Percentiles rank a stretch among this genome's conserved stretches.
Evolutionary conservation across 2,113 vertebrate genomes (phyloP).

Genomic region (Macrotus californicus): DNA sequence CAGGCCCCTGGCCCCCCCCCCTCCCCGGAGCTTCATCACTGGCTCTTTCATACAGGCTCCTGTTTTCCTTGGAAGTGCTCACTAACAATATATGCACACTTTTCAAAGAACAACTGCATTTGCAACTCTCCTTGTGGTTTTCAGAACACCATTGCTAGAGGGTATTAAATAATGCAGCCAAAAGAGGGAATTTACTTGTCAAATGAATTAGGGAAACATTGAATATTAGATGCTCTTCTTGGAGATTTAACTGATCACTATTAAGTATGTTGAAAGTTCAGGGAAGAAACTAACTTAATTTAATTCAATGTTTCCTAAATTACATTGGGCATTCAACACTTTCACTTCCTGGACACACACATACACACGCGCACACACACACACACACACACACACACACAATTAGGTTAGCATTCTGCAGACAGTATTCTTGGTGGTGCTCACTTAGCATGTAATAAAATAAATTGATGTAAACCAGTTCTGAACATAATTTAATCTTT

Average conservation of each 20-base stretch:
- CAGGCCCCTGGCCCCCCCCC: not conserved
- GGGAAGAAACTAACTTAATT: not conserved
- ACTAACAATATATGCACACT: not conserved
- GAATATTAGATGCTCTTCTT: not conserved
- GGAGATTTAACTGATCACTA: not conserved
- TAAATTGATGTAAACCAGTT: not conserved
- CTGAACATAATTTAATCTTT: slow-evolving; percentile 25
- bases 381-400: not conserved
- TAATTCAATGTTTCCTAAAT: not conserved
- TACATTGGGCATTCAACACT: not conserved
- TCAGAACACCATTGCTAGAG: not conserved
- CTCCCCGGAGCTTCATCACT: not conserved
- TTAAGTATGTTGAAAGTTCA: not conserved
- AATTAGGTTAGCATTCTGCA: not conserved
- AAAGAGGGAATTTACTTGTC: not conserved
- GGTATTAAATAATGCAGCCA: not conserved
- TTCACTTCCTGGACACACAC: not conserved
- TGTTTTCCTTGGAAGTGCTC: not conserved
- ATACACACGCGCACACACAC: not conserved
- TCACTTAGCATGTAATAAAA: not conserved
- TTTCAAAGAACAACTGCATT: not conserved
- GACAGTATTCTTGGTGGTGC: not conserved
- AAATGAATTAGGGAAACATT: not conserved
- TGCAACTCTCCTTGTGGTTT: not conserved
- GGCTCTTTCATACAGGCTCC: not conserved